A percentile compares a stretch with the other conserved stretches of the same genome.
Conservation (phyloP, 2,113 vertebrate genomes). For the Corydoras maculifer region DNA sequence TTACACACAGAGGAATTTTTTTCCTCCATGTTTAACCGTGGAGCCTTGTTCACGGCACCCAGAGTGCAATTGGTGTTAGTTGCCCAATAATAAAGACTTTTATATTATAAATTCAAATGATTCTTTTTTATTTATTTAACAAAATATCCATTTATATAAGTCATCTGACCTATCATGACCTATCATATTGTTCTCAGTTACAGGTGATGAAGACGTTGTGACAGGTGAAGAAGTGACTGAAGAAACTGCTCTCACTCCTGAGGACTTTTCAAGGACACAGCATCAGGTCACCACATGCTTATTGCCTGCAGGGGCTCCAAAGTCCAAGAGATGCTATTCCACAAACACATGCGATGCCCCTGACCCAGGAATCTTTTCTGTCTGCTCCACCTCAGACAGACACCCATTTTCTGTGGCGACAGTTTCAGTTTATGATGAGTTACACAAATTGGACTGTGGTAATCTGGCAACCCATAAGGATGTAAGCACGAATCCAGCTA, state of each 20-base stretch:
- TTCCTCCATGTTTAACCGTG: no score
- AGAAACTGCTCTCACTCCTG: conserved; percentile 27
- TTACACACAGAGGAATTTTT: no score
- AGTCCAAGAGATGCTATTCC: neutral
- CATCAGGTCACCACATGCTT: neutral
- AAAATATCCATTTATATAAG: no score
- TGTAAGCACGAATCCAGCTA: neutral
- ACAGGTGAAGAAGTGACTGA: conserved; percentile 43
- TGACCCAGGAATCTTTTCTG: neutral
- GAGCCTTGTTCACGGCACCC: no score
- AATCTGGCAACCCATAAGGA: neutral
- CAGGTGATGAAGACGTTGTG: conserved; percentile 39
- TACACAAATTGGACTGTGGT: neutral
- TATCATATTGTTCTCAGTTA: neutral
- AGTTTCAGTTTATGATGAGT: neutral
- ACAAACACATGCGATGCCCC: neutral
- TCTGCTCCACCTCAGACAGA: neutral
- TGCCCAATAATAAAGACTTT: no score
- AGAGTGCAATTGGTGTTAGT: no score
- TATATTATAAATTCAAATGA: no score
- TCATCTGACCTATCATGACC: neutral
- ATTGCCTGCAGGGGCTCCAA: neutral
- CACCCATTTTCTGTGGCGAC: conserved; percentile 3
- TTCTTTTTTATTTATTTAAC: no score
- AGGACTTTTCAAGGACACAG: neutral